These are phyloP conservation scores for Macropus fuliginosus DNA, from an alignment of 2,797 vertebrate genomes.

Conservation along the genomic window DNA sequence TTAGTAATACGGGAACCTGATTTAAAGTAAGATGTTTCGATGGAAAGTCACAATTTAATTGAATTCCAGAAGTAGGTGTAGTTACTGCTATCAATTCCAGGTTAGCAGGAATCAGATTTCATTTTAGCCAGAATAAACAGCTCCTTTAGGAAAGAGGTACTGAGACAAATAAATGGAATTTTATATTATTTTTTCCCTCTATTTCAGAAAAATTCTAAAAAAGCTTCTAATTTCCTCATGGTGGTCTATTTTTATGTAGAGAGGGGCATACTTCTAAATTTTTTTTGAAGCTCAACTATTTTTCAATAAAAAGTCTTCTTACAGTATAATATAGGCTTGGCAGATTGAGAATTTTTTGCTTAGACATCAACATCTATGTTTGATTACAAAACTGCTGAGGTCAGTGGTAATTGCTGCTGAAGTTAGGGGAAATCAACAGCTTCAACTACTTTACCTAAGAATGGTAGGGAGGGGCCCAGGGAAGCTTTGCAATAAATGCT, in stretches of 20 bases:
- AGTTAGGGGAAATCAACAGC: conserved; percentile 21
- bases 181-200: conserved; percentile 13
- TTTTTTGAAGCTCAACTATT: conserved; percentile 37
- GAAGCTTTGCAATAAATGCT: background rate
- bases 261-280: conserved; percentile 35
- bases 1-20: conserved; percentile 9
- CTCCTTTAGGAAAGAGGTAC: background rate
- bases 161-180: conserved; percentile 13
- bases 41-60: conserved; percentile 43
- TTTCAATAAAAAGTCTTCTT: conserved; percentile 40
- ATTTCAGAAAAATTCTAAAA: conserved; percentile 21
- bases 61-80: conserved; percentile 42
- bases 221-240: conserved; percentile 16
- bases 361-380: conserved; percentile 32
- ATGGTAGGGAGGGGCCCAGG: background rate
- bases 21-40: conserved; percentile 58
- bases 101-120: conserved; percentile 9
- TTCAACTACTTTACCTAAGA: background rate
- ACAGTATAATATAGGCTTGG: background rate
- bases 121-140: conserved; percentile 26
- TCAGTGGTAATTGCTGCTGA: conserved; percentile 33
- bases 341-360: conserved; percentile 37
- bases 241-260: background rate
- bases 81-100: conserved; percentile 26
- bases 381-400: conserved; percentile 56